These are phyloP conservation scores for Acrocera orbiculus DNA, from an alignment of 2,888 invertebrate genomes.

Conservation along the genomic window DNA sequence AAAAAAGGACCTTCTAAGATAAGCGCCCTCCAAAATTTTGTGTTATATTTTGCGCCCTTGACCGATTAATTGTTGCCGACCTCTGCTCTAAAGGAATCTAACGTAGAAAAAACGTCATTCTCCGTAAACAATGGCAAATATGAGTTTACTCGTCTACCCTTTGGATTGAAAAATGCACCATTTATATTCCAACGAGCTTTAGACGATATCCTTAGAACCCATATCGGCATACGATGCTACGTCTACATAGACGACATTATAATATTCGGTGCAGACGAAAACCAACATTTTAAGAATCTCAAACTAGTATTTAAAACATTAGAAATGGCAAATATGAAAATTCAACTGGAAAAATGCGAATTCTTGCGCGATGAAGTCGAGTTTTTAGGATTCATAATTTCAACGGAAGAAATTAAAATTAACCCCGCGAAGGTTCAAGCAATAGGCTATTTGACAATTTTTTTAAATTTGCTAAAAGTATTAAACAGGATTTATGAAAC, in stretches of 20 bases:
- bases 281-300: conserved; percentile 6
- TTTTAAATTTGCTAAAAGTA: no score
- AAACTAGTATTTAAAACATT: conserved; percentile 4
- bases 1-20: no score
- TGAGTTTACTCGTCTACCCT: not conserved
- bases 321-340: conserved; percentile 6
- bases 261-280: conserved; percentile 6
- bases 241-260: conserved; percentile 9
- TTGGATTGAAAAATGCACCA: conserved; percentile 3
- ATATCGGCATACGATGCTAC: conserved; percentile 7
- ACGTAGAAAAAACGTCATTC: conserved; percentile 1
- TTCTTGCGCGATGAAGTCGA: conserved; percentile 17
- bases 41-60: no score
- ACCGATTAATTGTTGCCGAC: no score
- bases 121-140: conserved; percentile 3
- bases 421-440: conserved; percentile 14
- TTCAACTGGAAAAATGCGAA: conserved; percentile 16
- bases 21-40: no score
- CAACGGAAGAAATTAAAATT: conserved; percentile 15
- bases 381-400: conserved; percentile 19
- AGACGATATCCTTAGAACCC: conserved; percentile 1
- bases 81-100: not conserved
- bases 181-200: conserved; percentile 1
- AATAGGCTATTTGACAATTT: no score
- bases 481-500: no score